Evolutionary conservation across 2,113 vertebrate species (phyloP), one percentile per base, ranked within the genome.

Genomic region (Piprites chloris): DNA sequence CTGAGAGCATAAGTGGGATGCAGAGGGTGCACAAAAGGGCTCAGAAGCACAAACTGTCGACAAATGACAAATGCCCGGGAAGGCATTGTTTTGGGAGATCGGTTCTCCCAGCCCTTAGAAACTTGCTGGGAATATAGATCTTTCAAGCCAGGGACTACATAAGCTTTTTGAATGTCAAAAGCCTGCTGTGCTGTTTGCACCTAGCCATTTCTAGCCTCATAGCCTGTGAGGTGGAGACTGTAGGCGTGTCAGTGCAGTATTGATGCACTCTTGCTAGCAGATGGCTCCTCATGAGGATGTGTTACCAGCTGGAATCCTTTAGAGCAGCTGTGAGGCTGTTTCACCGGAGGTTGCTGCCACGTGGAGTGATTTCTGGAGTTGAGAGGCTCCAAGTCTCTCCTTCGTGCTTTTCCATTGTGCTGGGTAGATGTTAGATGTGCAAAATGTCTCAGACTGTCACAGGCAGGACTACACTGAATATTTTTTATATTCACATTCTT

Each of bases 281-380:
- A 89, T 95, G 94, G 93, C 66, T 91, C 62, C 74, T 95, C 9
- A 8, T 3, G 15, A 87, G 74, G 56, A 61, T 6, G 5, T 72
- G 44, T 89, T 90, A 89, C 69, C 80, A 92, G 84, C 84, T 97
- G 89, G 89, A 92, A 68, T 82, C 56, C 61, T 91, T 92, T 10
- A 55, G 73, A 92, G 84, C 93, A 95, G 94, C 89, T 95, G 94
- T 52, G 81, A 94, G 32, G 49, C 77, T 82, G 77, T 78, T 89
- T 75, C 41, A 75, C 65, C 0, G 12, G 61, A 82, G 76, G 33
- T 92, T 86, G 83, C 65, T 92, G 76, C 76, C 27, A 4, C 46
- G 69, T 39, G 35, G 75, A 86, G 52, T 71, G 65, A 72, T 86
- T 89, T 92, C 68, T 83, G 79, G 69, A 93, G 56, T 32, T 1